Conservation (phyloP, 2,797 vertebrate genomes). For the Oreochromis grahami region DNA sequence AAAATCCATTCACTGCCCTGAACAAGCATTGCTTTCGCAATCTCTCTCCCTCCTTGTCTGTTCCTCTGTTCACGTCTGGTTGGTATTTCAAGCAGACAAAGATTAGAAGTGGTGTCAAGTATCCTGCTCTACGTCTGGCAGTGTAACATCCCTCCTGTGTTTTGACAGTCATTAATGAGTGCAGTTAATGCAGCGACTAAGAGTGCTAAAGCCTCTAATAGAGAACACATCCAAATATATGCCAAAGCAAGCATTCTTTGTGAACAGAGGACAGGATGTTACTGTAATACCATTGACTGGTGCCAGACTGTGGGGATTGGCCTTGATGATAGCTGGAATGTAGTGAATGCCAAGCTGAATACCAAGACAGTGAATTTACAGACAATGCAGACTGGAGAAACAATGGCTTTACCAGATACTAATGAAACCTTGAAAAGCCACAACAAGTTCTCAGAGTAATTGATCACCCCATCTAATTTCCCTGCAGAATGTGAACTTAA, state of each 20-base stretch:
- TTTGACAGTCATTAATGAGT: constrained; percentile 57
- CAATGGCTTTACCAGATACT: constrained; percentile 38
- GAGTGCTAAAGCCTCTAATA: constrained; percentile 45
- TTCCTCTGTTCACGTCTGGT: constrained; percentile 10
- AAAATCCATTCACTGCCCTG: constrained; percentile 14
- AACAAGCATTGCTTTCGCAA: constrained; percentile 28
- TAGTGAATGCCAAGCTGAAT: constrained; percentile 52
- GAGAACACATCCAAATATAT: constrained; percentile 28
- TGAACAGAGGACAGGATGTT: constrained; percentile 52
- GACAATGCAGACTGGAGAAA: constrained; percentile 19
- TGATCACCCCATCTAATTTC: neutral
- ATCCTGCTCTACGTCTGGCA: constrained; percentile 29
- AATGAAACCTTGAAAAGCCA: neutral
- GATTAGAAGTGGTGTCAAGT: constrained; percentile 57
- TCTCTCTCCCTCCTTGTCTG: neutral
- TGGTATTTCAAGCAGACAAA: constrained; percentile 37
- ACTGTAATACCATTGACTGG: constrained; percentile 46
- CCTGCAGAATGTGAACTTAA: neutral
- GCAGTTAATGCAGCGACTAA: constrained; percentile 34
- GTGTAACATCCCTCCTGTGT: constrained; percentile 22
- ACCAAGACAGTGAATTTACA: constrained; percentile 55
- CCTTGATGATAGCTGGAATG: constrained; percentile 28
- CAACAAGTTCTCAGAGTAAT: neutral
- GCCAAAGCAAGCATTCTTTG: constrained; percentile 59
- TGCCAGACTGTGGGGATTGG: constrained; percentile 48